Base-by-base conservation (phyloP, 2,113 vertebrate genomes). In the Tamias sibiricus region DNA sequence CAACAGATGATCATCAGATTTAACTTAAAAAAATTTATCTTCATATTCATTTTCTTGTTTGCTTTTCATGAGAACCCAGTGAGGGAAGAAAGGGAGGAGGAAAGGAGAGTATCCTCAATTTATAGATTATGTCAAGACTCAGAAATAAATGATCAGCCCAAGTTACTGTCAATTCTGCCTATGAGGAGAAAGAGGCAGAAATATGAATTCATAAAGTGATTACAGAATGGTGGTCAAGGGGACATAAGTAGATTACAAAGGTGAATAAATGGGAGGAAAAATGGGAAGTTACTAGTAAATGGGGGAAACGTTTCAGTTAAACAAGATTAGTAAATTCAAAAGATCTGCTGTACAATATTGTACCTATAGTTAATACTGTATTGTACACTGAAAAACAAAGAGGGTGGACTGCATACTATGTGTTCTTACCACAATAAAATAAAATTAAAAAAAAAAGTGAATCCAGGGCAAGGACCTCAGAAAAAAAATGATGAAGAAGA, bases 31-130 rank as follows among this genome's bases (percentile, higher is more conserved):
- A 89, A 87, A 94, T 81, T 49, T 79, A 85, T 14, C 95, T 76
- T 92, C 79, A 66, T 64, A 80, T 82, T 88, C 37, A 87, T 84
- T 64, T 92, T 92, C 71, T 94, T 80, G 35, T 88, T 88, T 84
- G 11, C 37, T 90, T 57, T 91, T 91, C 32, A 2, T 54, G 94
- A 92, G 57, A 85, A 81, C 22, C 52, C 19, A 84, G 4, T 40
- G 22, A 94, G 12, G 26, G 32, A 92, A 22, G 11, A 52, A 66
- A 91, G 37, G 75, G 11, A 47, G 26, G 14, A 87, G 11, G 49
- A 69, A 75, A 90, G 47, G 13, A 93, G 19, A 91, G 37, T 66
- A 93, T 62, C 59, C 2, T 72, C 87, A 90, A 76, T 68, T 85
- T 91, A 90, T n/a, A 90, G 54, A 85, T 24, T 52, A 94, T 81